phyloP scores from a whole-genome alignment of 2,888 invertebrate species.

The Temnothorax ravouxi region DNA sequence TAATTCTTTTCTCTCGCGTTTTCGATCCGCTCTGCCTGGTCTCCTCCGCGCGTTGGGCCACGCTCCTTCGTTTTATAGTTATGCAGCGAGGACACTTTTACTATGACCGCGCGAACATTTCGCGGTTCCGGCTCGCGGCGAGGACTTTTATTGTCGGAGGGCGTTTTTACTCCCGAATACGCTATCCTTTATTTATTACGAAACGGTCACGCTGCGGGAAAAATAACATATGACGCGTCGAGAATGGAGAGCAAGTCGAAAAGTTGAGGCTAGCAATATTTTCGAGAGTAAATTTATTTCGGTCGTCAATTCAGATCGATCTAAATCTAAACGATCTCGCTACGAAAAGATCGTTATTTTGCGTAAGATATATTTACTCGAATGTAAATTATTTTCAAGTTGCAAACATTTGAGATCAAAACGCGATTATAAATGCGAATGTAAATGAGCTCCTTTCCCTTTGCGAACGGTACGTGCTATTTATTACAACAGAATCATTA shows the following conservation, averaged over 20 bases:
- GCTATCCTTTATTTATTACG: slow-evolving; percentile 63
- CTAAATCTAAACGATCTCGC: neutral
- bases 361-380: slow-evolving; percentile 14
- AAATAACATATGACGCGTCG: neutral
- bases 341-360: neutral
- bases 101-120: slow-evolving; percentile 75
- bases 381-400: slow-evolving; percentile 7
- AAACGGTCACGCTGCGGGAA: slow-evolving; percentile 29
- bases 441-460: slow-evolving; percentile 52
- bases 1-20: slow-evolving; percentile 35
- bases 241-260: slow-evolving; percentile 25
- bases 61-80: slow-evolving; percentile 83
- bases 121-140: slow-evolving; percentile 77
- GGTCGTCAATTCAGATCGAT: neutral
- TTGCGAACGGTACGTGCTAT: neutral
- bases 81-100: slow-evolving; percentile 84
- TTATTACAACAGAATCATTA: slow-evolving; percentile 46
- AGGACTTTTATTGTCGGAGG: slow-evolving; percentile 79
- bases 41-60: slow-evolving; percentile 45
- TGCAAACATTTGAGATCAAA: slow-evolving; percentile 44
- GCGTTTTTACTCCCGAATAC: slow-evolving; percentile 72
- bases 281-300: neutral
- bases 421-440: slow-evolving; percentile 58
- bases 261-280: neutral
- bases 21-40: slow-evolving; percentile 55